Evolutionary conservation across 2,888 invertebrate species (phyloP).

Genomic region (Zygaena filipendulae): DNA sequence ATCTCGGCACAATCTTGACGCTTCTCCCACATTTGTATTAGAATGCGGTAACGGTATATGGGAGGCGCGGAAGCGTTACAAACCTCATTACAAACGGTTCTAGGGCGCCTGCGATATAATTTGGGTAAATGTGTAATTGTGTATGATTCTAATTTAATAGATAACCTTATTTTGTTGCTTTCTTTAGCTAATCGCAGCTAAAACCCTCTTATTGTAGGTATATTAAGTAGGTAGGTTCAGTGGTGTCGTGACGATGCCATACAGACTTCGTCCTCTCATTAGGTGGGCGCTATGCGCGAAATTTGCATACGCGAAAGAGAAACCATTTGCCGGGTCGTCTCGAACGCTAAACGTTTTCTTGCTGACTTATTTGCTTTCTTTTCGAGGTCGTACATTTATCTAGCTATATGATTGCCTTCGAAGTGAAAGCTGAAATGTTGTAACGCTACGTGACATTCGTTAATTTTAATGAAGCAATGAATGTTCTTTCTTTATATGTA

Average conservation of each 20-base stretch:
- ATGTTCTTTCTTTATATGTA: no score
- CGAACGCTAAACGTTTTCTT: constrained; percentile 28
- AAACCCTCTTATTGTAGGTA: constrained; percentile 41
- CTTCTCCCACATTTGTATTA: constrained; percentile 54
- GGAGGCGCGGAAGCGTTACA: no score
- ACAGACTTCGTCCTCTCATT: constrained; percentile 11
- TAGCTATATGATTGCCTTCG: constrained; percentile 33
- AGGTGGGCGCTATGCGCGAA: constrained; percentile 14
- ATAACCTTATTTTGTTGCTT: no score
- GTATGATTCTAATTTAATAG: no score
- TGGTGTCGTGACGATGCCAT: constrained; percentile 20
- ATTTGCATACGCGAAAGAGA: constrained; percentile 43
- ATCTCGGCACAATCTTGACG: constrained; percentile 26
- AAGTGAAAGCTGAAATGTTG: constrained; percentile 49
- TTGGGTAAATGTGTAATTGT: no score
- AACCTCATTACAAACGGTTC: no score
- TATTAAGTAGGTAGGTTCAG: constrained; percentile 15
- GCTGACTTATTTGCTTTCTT: constrained; percentile 53
- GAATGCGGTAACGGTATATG: constrained; percentile 62
- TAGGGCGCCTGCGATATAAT: no score
- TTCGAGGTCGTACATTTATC: constrained; percentile 40
- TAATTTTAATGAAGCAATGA: no score
- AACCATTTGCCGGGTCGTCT: constrained; percentile 31
- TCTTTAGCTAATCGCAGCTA: no score
- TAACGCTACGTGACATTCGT: constrained; percentile 31